phyloP scores from a whole-genome alignment of 2,113 vertebrate species.

The Pitta sordida region DNA sequence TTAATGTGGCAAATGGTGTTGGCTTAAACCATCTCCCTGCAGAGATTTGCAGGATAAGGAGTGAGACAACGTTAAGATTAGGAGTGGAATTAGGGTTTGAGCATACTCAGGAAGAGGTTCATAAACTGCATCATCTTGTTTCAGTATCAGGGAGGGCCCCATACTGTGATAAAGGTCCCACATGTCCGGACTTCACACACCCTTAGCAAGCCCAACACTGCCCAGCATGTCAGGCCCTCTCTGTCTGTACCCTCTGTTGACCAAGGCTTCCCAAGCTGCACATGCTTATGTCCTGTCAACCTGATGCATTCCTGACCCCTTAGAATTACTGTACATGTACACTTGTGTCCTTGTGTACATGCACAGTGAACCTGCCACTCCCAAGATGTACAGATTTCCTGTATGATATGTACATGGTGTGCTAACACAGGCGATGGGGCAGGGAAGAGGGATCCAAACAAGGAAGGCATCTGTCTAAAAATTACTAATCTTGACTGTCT shows the following conservation, averaged over 20 bases:
- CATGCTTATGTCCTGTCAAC: neutral
- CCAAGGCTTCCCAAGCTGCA: neutral
- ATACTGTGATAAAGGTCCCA: neutral
- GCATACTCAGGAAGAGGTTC: neutral
- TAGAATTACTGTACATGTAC: accelerated
- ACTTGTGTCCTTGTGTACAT: neutral
- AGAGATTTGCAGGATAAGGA: conserved; percentile 5
- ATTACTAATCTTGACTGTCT: neutral
- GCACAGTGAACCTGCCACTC: accelerated
- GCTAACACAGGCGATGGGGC: neutral
- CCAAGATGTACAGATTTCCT: accelerated
- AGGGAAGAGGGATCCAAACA: neutral
- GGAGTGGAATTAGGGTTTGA: conserved; percentile 14
- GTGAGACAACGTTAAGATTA: neutral
- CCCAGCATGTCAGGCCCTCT: neutral
- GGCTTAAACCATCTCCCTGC: neutral
- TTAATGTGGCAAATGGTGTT: neutral
- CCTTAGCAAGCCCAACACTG: neutral
- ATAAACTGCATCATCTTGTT: conserved; percentile 9
- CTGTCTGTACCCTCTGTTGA: neutral
- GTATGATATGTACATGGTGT: accelerated
- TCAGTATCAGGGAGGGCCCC: conserved; percentile 1
- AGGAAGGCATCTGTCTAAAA: neutral
- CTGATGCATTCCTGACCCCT: accelerated
- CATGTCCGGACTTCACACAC: conserved; percentile 5